Conservation (phyloP, 2,797 vertebrate species). For the Ctenochaetus hawaiiensis region DNA sequence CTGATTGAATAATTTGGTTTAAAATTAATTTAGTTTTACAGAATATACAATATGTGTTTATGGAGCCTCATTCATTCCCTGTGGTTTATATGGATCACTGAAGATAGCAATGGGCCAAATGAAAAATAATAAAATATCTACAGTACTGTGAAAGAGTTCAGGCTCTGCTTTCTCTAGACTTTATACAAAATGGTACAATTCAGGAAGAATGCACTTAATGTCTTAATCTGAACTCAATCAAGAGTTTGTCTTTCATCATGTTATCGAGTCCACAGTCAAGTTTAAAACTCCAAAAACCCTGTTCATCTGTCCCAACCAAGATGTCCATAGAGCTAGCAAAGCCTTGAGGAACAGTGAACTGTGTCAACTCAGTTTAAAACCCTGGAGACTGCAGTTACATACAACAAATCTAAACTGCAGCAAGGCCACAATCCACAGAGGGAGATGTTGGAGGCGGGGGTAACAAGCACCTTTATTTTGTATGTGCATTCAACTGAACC, state of each 20-base stretch:
- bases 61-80: neutral
- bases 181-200: neutral
- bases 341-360: slow-evolving; percentile 32
- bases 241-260: neutral
- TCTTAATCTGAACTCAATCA: too few species aligned
- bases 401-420: slow-evolving; percentile 44
- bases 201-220: neutral
- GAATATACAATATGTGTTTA: neutral
- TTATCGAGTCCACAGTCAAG: slow-evolving; percentile 8
- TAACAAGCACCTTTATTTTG: slow-evolving; percentile 56
- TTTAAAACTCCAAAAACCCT: neutral
- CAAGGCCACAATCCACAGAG: slow-evolving; percentile 27
- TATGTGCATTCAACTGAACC: slow-evolving; percentile 54
- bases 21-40: neutral
- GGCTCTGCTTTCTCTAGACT: neutral
- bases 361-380: slow-evolving; percentile 38
- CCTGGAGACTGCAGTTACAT: slow-evolving; percentile 38
- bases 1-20: neutral
- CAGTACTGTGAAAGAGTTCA: neutral
- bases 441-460: slow-evolving; percentile 46
- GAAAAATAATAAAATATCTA: too few species aligned
- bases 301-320: slow-evolving; percentile 2
- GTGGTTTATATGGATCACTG: neutral
- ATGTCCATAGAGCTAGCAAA: slow-evolving; percentile 17
- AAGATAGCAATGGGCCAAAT: too few species aligned